A percentile compares a stretch with the other conserved stretches of the same genome.
phyloP scores from a whole-genome alignment of 2,888 invertebrate species.

The Frankliniella intonsa region DNA sequence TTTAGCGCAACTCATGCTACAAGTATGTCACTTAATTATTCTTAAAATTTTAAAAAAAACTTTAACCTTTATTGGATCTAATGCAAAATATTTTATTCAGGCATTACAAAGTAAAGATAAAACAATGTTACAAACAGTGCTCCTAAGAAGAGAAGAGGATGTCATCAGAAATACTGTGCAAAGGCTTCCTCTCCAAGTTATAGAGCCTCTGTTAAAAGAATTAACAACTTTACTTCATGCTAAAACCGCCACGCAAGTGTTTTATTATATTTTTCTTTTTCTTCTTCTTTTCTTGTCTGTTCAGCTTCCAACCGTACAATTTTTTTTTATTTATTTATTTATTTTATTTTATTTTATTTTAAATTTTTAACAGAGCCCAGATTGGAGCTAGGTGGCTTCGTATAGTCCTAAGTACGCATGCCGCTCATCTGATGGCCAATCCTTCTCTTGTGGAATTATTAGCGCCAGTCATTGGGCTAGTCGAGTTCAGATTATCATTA shows the following conservation, averaged over 20 bases:
- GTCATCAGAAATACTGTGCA: conserved; percentile 70
- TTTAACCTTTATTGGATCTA: background rate
- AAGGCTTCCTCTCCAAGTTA: conserved; percentile 68
- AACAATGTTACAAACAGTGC: conserved; percentile 65
- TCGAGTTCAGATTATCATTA: conserved; percentile 53
- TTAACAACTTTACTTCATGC: conserved; percentile 63
- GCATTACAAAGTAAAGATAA: conserved; percentile 82
- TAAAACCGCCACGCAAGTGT: conserved; percentile 62
- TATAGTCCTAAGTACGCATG: conserved; percentile 55
- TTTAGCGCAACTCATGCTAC: conserved; percentile 50
- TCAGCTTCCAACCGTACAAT: too few relatives aligned
- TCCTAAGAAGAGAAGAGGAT: conserved; percentile 60
- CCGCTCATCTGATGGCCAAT: conserved; percentile 58
- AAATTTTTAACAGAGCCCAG: conserved; percentile 48
- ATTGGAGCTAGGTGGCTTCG: conserved; percentile 57
- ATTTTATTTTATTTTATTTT: conserved; percentile 23
- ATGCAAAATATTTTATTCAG: conserved; percentile 51
- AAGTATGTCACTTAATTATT: conserved; percentile 37
- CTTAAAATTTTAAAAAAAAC: background rate
- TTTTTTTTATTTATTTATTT: conserved; percentile 30
- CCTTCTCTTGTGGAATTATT: conserved; percentile 56
- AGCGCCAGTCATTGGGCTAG: conserved; percentile 53
- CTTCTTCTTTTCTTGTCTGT: conserved; percentile 15
- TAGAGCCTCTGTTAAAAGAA: conserved; percentile 68
- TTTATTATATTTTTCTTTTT: conserved; percentile 28